These are phyloP conservation scores for Campoplex nolae DNA, from an alignment of 2,888 invertebrate genomes.

Conservation along the genomic window DNA sequence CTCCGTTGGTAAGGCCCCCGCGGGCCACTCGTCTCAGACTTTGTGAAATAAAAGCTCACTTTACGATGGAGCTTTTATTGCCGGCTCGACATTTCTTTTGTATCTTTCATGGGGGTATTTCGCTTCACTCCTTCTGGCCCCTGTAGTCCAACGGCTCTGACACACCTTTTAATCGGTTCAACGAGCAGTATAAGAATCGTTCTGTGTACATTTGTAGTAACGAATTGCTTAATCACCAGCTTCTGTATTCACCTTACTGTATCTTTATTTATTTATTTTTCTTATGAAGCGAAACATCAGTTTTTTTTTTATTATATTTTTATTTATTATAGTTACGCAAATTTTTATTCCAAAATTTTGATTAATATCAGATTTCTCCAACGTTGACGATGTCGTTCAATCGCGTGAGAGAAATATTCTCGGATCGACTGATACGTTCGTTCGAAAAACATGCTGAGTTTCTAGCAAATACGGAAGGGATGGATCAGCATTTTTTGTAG, in stretches of 20 bases:
- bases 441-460: not conserved
- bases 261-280: conserved; percentile 32
- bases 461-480: no score
- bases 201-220: conserved; percentile 67
- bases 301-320: no score
- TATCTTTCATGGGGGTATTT: conserved; percentile 69
- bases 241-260: not conserved
- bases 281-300: not conserved
- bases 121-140: not conserved
- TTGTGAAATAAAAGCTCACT: conserved; percentile 83
- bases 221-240: conserved; percentile 55
- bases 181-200: conserved; percentile 71
- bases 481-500: not conserved
- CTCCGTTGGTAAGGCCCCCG: conserved; percentile 72
- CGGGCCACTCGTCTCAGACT: conserved; percentile 79
- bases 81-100: conserved; percentile 80
- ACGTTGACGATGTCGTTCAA: not conserved
- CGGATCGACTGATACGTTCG: not conserved
- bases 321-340: not conserved
- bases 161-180: conserved; percentile 79
- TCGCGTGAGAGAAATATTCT: not conserved
- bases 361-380: not conserved
- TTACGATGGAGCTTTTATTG: conserved; percentile 81
- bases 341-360: not conserved
- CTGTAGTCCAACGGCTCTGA: conserved; percentile 55